These are phyloP conservation scores for Thymelicus lineola DNA, from an alignment of 2,888 invertebrate species.

Conservation along the genomic window DNA sequence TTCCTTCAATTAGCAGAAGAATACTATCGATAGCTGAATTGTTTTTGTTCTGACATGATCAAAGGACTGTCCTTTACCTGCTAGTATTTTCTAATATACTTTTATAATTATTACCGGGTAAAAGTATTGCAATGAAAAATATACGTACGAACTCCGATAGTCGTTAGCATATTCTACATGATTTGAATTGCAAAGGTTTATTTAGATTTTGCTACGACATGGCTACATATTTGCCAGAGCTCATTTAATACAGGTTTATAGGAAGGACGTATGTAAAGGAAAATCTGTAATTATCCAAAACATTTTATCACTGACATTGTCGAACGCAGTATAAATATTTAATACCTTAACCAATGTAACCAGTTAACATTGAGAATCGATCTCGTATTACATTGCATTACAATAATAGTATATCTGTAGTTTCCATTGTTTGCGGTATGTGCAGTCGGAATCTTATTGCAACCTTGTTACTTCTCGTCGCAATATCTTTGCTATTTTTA, in stretches of 20 bases:
- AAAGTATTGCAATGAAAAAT: not conserved
- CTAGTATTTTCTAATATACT: not conserved
- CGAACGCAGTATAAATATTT: slow-evolving; percentile 27
- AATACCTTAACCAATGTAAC: slow-evolving; percentile 37
- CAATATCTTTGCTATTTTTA: slow-evolving; percentile 13
- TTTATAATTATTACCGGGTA: not conserved
- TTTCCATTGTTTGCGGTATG: slow-evolving; percentile 38
- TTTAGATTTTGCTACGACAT: slow-evolving; percentile 2
- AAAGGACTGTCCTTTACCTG: not conserved
- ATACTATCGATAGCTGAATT: no score
- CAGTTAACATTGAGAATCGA: slow-evolving; percentile 39
- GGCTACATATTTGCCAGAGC: not conserved
- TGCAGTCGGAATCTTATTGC: slow-evolving; percentile 31
- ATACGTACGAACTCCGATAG: not conserved
- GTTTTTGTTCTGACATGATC: no score
- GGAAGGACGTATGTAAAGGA: slow-evolving; percentile 27
- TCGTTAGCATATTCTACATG: slow-evolving; percentile 5
- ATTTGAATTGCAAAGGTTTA: slow-evolving; percentile 4
- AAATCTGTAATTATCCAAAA: slow-evolving; percentile 33
- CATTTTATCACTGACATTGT: slow-evolving; percentile 34
- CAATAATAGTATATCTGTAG: slow-evolving; percentile 30
- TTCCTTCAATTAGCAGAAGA: no score
- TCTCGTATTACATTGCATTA: slow-evolving; percentile 36
- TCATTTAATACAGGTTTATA: not conserved
- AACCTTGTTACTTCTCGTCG: slow-evolving; percentile 33